Evolutionary conservation across 1,140 invertebrate species (phyloP).

Genomic region (Arion vulgaris): DNA sequence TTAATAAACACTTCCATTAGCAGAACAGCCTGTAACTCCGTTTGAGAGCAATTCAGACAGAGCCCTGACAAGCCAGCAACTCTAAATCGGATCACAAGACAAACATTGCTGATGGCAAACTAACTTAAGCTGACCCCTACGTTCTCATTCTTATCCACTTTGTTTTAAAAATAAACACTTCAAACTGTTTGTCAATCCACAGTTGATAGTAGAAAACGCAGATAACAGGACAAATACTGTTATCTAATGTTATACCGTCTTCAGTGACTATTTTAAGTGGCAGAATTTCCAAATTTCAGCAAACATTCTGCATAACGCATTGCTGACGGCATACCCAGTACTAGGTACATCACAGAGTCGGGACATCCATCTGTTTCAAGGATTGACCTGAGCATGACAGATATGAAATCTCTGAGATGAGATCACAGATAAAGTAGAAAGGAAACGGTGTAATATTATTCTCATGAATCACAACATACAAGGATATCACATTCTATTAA

Average conservation of each 20-base stretch:
- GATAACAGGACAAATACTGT: not conserved
- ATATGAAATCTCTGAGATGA: not conserved
- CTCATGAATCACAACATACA: too few species aligned
- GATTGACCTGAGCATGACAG: not conserved
- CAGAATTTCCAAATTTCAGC: not conserved
- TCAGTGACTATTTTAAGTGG: not conserved
- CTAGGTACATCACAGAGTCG: not conserved
- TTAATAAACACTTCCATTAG: too few species aligned
- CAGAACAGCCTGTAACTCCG: not conserved
- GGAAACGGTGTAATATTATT: too few species aligned
- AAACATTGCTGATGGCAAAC: not conserved
- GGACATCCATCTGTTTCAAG: not conserved
- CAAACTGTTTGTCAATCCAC: not conserved
- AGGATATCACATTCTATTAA: too few species aligned
- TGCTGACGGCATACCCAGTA: not conserved
- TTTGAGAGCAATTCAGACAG: not conserved
- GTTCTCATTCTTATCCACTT: not conserved
- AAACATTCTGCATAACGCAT: not conserved
- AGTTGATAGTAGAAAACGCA: not conserved
- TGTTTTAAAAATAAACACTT: not conserved
- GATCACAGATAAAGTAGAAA: not conserved
- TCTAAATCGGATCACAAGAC: not conserved
- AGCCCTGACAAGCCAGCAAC: not conserved
- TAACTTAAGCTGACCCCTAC: not conserved
- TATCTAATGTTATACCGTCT: not conserved